A percentile compares a stretch with the other conserved stretches of the same genome.
These are phyloP conservation scores for Apolygus lucorum DNA, from an alignment of 1,140 invertebrate species.

Conservation along the genomic window DNA sequence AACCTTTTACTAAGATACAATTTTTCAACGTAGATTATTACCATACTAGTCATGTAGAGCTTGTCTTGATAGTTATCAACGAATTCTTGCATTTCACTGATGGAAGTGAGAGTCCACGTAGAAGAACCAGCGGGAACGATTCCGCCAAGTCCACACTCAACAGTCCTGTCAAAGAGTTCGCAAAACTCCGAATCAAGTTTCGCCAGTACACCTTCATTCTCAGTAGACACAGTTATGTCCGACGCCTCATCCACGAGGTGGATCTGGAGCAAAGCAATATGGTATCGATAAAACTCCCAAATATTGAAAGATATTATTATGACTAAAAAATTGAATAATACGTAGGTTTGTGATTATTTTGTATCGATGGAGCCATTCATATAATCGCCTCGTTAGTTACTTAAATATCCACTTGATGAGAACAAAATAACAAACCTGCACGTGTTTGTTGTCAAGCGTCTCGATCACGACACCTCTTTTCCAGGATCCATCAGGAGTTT, in stretches of 20 bases:
- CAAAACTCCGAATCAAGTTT: slow-evolving; percentile 40
- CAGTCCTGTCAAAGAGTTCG: slow-evolving; percentile 40
- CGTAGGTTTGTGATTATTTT: too few species aligned
- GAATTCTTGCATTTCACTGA: slow-evolving; percentile 42
- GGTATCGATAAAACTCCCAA: too few species aligned
- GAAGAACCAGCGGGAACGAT: slow-evolving; percentile 44
- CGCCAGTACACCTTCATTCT: not conserved
- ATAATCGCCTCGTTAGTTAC: too few species aligned
- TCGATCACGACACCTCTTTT: too few species aligned
- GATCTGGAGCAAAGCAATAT: slow-evolving; percentile 27
- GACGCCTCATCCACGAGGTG: slow-evolving; percentile 45
- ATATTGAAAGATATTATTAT: too few species aligned
- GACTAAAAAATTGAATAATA: too few species aligned
- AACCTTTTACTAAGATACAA: not conserved
- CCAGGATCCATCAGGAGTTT: too few species aligned
- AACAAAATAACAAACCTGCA: too few species aligned
- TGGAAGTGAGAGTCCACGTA: slow-evolving; percentile 45
- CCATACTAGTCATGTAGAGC: slow-evolving; percentile 37
- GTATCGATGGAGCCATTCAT: too few species aligned
- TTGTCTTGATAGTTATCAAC: slow-evolving; percentile 32
- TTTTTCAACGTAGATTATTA: slow-evolving; percentile 28
- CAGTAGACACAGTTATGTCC: slow-evolving; percentile 39
- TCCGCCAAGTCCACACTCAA: slow-evolving; percentile 48
- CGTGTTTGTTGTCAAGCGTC: too few species aligned
- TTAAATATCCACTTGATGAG: too few species aligned